Evolutionary conservation across 2,113 vertebrate species (phyloP), one percentile per base, ranked within the genome.

Genomic region (Tor tambroides): DNA sequence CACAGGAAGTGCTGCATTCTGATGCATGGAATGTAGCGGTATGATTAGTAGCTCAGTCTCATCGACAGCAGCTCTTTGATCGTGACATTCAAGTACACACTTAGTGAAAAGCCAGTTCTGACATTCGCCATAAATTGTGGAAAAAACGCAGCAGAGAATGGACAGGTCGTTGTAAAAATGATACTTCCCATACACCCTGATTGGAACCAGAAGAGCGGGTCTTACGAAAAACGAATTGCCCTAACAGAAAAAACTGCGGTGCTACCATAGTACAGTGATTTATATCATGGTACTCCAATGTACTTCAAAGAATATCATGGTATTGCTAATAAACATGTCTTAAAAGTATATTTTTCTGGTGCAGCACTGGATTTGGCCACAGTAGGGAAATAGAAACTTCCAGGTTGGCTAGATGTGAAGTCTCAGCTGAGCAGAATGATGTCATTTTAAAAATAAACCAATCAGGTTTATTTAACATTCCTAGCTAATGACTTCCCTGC

Each of bases 401-500:
- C n/a, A 76, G 74, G 41, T 76, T 41, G 32, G 63, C 6, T 41
- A n/a, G 28, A 80, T 1, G 19, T 79, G 19, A 35, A 26, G 32
- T n/a, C 30, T 80, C 72, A 26, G 72, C 71, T 26, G 28, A 71
- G 81, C 38, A 21, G 28, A 69, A 38, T 85, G 56, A 85, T 38
- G 67, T 76, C 30, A 81, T 84, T 61, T n/a, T 35, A 26, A 54
- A 43, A 74, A 71, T 75, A 76, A 85, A 77, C 56, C 54, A 54
- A 32, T 46, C n/a, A 43, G 83, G 49, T 69, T 79, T 79, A 63
- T 59, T 77, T 78, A 56, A 51, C 46, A 80, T 71, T 80, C 77
- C 69, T 41, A 41, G 67, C n/a, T 72, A 71, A 56, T 35, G 46
- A 32, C 38, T 67, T 28, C 49, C 41, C 46, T 67, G 72, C 9